phyloP scores from a whole-genome alignment of 2,888 invertebrate species.

The Cosmia trapezina region DNA sequence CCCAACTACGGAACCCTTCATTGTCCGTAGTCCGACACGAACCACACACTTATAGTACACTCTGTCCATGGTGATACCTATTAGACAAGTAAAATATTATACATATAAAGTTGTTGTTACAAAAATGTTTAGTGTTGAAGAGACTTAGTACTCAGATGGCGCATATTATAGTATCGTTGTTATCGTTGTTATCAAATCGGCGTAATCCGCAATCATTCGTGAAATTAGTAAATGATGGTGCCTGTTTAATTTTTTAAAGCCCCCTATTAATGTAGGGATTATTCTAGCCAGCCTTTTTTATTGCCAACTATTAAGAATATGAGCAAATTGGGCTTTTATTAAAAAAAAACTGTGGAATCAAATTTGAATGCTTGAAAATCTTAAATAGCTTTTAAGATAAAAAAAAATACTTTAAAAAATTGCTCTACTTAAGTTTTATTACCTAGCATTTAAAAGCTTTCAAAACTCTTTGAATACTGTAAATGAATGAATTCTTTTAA shows the following conservation, averaged over 20 bases:
- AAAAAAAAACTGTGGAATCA: constrained; percentile 30
- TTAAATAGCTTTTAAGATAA: constrained; percentile 26
- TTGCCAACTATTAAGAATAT: constrained; percentile 35
- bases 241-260: not conserved
- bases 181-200: not conserved
- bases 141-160: not conserved
- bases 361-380: constrained; percentile 26
- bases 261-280: constrained; percentile 3
- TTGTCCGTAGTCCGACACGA: no score
- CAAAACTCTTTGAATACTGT: constrained; percentile 51
- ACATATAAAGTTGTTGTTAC: not conserved
- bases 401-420: constrained; percentile 43
- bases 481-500: constrained; percentile 51
- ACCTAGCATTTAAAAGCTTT: constrained; percentile 52
- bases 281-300: constrained; percentile 31
- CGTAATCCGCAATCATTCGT: not conserved
- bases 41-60: no score
- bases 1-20: no score
- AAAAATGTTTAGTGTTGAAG: not conserved
- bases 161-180: no score
- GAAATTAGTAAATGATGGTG: not conserved
- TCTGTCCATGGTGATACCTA: not conserved
- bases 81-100: not conserved
- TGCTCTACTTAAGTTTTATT: constrained; percentile 49
- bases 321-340: constrained; percentile 25